Evolutionary conservation across 2,797 vertebrate genomes (phyloP).

Genomic region (Cyprinella venusta): DNA sequence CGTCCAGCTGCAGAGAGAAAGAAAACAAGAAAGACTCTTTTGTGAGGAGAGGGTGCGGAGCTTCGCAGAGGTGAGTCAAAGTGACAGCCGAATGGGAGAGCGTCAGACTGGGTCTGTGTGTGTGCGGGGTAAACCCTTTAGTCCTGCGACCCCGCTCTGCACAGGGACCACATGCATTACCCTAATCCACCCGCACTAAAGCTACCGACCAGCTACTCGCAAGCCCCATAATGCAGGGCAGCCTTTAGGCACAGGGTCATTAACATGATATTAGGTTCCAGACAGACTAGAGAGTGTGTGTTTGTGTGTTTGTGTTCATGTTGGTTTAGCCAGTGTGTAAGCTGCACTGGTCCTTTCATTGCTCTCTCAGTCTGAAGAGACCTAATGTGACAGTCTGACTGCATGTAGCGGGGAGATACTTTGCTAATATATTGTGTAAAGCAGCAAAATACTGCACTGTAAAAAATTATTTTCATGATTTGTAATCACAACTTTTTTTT

Average conservation of each 20-base stretch:
- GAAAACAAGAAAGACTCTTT: slow-evolving; percentile 28
- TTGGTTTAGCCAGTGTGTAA: slow-evolving; percentile 34
- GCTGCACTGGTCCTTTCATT: slow-evolving; percentile 30
- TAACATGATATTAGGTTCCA: slow-evolving; percentile 49
- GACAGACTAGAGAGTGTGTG: slow-evolving; percentile 17
- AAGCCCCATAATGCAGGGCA: slow-evolving; percentile 23
- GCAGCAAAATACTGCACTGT: not conserved
- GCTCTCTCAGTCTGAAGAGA: slow-evolving; percentile 39
- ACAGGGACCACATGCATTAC: slow-evolving; percentile 29
- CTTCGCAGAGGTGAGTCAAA: slow-evolving; percentile 35
- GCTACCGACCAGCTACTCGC: not conserved
- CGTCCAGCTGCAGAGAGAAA: slow-evolving; percentile 9
- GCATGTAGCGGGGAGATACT: not conserved
- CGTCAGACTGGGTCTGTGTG: slow-evolving; percentile 21
- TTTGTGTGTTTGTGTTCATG: slow-evolving; percentile 22
- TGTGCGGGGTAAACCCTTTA: slow-evolving; percentile 40
- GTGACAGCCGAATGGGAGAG: slow-evolving; percentile 47
- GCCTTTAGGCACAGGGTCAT: slow-evolving; percentile 44
- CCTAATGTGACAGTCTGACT: slow-evolving; percentile 18
- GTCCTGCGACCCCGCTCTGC: slow-evolving; percentile 7
- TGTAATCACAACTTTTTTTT: too few relatives aligned
- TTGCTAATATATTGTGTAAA: not conserved
- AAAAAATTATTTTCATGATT: too few relatives aligned
- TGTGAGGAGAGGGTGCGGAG: slow-evolving; percentile 40
- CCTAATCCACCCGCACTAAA: slow-evolving; percentile 48